A percentile compares a stretch with the other conserved stretches of the same genome.
phyloP scores from a whole-genome alignment of 1,140 invertebrate species.

The Metopolophium dirhodum region DNA sequence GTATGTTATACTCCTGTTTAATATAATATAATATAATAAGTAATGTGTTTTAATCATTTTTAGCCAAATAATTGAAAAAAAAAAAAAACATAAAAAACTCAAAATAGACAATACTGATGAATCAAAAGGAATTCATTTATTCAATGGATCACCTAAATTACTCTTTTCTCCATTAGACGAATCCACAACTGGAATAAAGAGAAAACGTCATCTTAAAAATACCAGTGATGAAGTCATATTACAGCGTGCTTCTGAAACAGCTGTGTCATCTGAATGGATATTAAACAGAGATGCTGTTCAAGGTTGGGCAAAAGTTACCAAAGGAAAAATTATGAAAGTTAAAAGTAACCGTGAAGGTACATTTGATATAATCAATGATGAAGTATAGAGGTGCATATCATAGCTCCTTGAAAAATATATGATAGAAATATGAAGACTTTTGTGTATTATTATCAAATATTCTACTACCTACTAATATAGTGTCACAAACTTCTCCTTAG shows the following conservation, averaged over 20 bases:
- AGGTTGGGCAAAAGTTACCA: conserved; percentile 34
- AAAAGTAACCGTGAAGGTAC: conserved; percentile 27
- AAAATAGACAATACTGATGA: not conserved
- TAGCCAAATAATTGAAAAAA: conserved; percentile 44
- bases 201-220: not conserved
- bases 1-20: not conserved
- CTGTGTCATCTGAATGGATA: conserved; percentile 21
- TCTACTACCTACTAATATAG: not conserved
- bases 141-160: conserved; percentile 16
- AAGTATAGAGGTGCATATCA: not conserved
- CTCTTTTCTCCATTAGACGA: not conserved
- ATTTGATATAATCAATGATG: conserved; percentile 44
- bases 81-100: conserved; percentile 28
- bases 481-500: not conserved
- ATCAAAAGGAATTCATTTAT: conserved; percentile 36
- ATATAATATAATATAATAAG: not conserved
- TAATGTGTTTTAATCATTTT: not conserved
- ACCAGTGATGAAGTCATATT: conserved; percentile 38
- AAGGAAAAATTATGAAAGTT: conserved; percentile 51
- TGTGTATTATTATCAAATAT: not conserved
- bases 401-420: not conserved
- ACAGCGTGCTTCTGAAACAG: conserved; percentile 21
- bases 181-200: not conserved
- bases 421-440: not conserved
- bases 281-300: conserved; percentile 31